Base-by-base conservation (phyloP, 2,113 vertebrate genomes). In the Alethe diademata region DNA sequence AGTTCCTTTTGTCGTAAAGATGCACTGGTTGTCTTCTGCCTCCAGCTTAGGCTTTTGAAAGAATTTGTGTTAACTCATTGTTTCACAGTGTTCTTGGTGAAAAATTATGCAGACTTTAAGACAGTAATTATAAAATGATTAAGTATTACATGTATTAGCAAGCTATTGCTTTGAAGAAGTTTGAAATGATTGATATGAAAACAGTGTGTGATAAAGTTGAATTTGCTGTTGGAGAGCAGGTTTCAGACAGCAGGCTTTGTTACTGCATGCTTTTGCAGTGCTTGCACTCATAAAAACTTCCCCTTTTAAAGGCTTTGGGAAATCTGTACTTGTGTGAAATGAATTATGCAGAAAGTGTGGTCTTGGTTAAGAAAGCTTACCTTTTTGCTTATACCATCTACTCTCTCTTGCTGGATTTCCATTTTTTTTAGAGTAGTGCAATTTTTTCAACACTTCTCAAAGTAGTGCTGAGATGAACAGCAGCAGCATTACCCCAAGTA, bases 61-160 rank as follows among this genome's bases (percentile, higher is more conserved):
- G 57, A 42, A 58, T 54, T 78, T 40, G 11, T 33, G 4, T 78
- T 54, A 51, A 29, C 16, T 88, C 9, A 20, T 33, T 62, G 57
- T 35, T 31, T 38, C 29, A 23, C 15, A 24, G 2, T 7, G 4
- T 54, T 81, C 51, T 58, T 47, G 31, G 10, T 56, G 16, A 58
- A 61, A 78, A 65, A 75, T 24, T 91, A 53, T 6, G 8, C 15
- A 31, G 22, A 14, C 3, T 87, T 65, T 20, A 57, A 22, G 50
- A 45, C 5, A 47, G 45, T 47, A 5, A 12, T 56, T 19, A 1
- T 5, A 47, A 45, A 50, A 65, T 0, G 1, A 14, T 2, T 60
- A 18, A 61, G 4, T n/a, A 36, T 19, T 50, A 5, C 7, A 3
- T 53, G 5, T 45, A 9, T 51, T 78, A 42, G 8, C 35, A 66